Evolutionary conservation across 2,888 invertebrate genomes (phyloP).

Genomic region (Drosophila melanosoma): DNA sequence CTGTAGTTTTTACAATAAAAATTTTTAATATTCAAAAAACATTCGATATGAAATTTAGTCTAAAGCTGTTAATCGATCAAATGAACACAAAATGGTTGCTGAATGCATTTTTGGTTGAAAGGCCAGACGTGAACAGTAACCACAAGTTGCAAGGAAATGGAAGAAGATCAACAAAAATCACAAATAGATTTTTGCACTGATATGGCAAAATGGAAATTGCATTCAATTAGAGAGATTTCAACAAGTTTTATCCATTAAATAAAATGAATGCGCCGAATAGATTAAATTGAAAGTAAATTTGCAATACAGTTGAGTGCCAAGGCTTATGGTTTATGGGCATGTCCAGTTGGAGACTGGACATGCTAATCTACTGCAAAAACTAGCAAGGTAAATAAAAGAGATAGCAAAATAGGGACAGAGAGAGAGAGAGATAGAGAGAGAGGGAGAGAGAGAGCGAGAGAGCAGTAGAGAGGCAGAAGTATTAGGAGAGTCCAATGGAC

Average conservation of each 20-base stretch:
- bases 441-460: conserved; percentile 7
- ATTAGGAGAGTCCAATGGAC: conserved; percentile 49
- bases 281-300: conserved; percentile 56
- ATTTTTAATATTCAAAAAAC: background rate
- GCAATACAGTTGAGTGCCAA: conserved; percentile 33
- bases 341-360: conserved; percentile 42
- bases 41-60: conserved; percentile 9
- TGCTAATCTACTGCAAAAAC: conserved; percentile 58
- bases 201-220: conserved; percentile 55
- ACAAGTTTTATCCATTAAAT: conserved; percentile 71
- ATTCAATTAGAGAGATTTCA: conserved; percentile 45
- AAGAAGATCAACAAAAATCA: conserved; percentile 24
- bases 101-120: conserved; percentile 43
- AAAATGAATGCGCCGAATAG: conserved; percentile 43
- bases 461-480: conserved; percentile 5
- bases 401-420: background rate
- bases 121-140: conserved; percentile 5
- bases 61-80: conserved; percentile 30
- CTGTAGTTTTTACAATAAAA: background rate
- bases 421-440: conserved; percentile 1
- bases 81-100: conserved; percentile 19
- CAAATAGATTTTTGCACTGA: conserved; percentile 52
- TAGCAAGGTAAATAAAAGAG: conserved; percentile 1
- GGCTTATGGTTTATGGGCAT: conserved; percentile 43
- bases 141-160: conserved; percentile 30